Evolutionary conservation across 2,797 vertebrate species (phyloP).

Genomic region (Clarias laeviceps): DNA sequence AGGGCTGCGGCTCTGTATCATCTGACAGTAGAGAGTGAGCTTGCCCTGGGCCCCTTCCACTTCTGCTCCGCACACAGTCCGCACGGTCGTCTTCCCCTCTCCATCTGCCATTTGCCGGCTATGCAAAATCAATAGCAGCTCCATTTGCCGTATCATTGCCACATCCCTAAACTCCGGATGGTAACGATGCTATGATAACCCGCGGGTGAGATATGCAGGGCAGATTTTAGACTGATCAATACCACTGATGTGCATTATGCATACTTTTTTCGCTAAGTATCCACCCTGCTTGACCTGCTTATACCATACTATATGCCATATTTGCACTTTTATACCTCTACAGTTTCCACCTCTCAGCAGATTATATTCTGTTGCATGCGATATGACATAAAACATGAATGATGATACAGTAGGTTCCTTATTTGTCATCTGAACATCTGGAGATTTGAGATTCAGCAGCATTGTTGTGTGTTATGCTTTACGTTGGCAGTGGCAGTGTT

Average conservation of each 20-base stretch:
- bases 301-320: constrained; percentile 10
- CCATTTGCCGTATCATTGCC: constrained; percentile 79
- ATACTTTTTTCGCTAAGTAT: constrained; percentile 57
- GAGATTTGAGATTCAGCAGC: constrained; percentile 13
- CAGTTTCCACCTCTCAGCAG: constrained; percentile 29
- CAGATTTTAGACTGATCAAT: constrained; percentile 76
- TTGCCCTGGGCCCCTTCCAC: constrained; percentile 67
- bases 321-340: constrained; percentile 21
- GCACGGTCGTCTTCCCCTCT: constrained; percentile 36
- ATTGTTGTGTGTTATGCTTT: background rate
- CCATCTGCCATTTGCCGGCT: constrained; percentile 57
- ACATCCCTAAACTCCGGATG: constrained; percentile 75
- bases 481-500: background rate
- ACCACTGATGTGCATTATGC: constrained; percentile 66
- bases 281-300: constrained; percentile 30
- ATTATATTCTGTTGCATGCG: constrained; percentile 13
- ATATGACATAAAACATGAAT: constrained; percentile 17
- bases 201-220: constrained; percentile 66
- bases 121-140: constrained; percentile 78
- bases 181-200: constrained; percentile 81
- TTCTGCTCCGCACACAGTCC: constrained; percentile 61
- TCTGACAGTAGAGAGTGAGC: constrained; percentile 63
- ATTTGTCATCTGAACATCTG: constrained; percentile 16
- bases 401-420: background rate
- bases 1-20: constrained; percentile 59